phyloP scores from a whole-genome alignment of 2,113 vertebrate species.

The Nettapus auritus region DNA sequence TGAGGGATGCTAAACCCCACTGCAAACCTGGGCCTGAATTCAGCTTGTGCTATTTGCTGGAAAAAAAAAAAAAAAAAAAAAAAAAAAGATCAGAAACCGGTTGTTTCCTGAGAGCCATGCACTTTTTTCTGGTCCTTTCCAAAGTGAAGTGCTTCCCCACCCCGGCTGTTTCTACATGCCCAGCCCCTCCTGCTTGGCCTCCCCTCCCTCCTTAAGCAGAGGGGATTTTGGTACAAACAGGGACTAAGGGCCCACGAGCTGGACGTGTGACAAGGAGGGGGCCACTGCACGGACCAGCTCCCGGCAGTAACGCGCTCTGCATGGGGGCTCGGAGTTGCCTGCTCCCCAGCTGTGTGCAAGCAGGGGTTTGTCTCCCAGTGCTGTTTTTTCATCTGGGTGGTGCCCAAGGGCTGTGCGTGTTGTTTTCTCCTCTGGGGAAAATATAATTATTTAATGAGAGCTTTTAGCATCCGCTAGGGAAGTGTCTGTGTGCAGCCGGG shows the following conservation, averaged over 20 bases:
- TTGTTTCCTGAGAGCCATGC: accelerated
- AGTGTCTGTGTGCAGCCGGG: background rate
- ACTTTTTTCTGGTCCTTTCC: background rate
- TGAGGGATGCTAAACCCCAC: background rate
- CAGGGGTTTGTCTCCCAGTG: background rate
- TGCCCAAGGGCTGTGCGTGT: background rate
- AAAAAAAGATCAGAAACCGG: background rate
- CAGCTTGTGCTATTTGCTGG: background rate
- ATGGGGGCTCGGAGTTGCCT: background rate
- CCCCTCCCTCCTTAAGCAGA: background rate
- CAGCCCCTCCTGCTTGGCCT: background rate
- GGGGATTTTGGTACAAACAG: background rate
- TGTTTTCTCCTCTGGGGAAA: background rate
- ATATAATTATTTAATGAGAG: background rate
- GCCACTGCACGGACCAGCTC: background rate
- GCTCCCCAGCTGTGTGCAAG: background rate
- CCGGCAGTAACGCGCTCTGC: no score
- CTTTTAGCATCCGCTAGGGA: background rate
- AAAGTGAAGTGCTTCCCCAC: background rate
- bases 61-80: background rate
- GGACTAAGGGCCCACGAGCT: background rate
- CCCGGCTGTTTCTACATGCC: background rate
- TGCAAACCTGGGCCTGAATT: background rate
- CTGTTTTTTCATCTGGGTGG: background rate
- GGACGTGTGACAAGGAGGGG: background rate